Evolutionary conservation across 2,797 vertebrate species (phyloP), one percentile per base, ranked within the genome.

Genomic region (Odontamblyopus rebecca): DNA sequence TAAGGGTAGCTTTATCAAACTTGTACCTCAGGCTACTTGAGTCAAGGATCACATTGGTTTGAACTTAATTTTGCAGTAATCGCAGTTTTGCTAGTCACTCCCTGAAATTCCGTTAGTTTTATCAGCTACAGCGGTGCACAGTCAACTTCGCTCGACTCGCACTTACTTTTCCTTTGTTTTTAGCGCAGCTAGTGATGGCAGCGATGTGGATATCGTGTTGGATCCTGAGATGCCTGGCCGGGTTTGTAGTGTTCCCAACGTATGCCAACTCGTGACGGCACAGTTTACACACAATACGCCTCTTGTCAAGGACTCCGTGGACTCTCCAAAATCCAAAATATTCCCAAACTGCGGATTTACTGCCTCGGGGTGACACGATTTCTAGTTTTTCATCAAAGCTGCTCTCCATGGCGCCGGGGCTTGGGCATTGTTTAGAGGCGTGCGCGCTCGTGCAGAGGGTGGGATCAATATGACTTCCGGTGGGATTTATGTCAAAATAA

Each of bases 101-200:
- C 18, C 50, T 18, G 50, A 51, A 15, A 19, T 51, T 54, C 15
- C 54, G 23, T 56, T 26, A 57, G 27, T 12, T 48, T 48, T 4
- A 48, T 48, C 12, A 48, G 44, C 15, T 18, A 6, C 8, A 18
- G 18, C 29, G 59, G 44, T 32, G 59, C 18, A 62, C 61, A 6
- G 61, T 4, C 26, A 50, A 50, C 64, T 54, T 53, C 29, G 3
- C 6, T 16, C 0, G 9, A 3, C 8, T n/a, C 48, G 16, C 41
- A 54, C 65, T 67, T 67, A 67, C 65, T 67, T 67, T 50, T 30
- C 27, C 19, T 53, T 53, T 67, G 65, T 67, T 53, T 67, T 54
- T 67, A n/a, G 9, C 50, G 65, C 48, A 60, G 57, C 57, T 54
- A 27, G 23, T 26, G 63, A 50, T 66, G 50, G 27, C 50, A 19